These are phyloP conservation scores for Numenius phaeopus DNA, from an alignment of 2,797 vertebrate genomes.

Conservation along the genomic window DNA sequence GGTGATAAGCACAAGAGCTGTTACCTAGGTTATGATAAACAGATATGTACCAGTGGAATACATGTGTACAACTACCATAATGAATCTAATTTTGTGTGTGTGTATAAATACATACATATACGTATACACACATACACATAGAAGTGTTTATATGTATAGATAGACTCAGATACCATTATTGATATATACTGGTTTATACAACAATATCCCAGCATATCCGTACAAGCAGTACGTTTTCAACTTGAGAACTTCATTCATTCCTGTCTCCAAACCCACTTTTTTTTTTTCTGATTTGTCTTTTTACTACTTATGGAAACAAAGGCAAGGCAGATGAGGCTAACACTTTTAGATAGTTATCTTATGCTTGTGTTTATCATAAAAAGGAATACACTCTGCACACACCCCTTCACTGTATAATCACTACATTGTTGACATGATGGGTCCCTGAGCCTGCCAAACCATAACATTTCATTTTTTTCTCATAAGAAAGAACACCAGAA, in stretches of 20 bases:
- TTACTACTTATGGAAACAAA: not conserved
- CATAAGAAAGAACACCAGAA: not conserved
- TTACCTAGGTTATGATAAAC: not conserved
- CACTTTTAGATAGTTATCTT: not conserved
- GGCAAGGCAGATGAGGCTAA: not conserved
- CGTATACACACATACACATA: fast-evolving
- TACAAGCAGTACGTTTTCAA: not conserved
- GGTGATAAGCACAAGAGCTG: not conserved
- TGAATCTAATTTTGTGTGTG: not conserved
- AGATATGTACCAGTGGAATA: not conserved
- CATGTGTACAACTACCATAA: not conserved
- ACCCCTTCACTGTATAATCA: not conserved
- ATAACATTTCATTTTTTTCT: not conserved
- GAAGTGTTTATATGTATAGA: not conserved
- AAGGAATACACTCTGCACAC: fast-evolving
- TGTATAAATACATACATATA: not conserved
- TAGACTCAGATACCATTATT: not conserved
- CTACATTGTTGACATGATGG: fast-evolving
- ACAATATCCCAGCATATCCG: not conserved
- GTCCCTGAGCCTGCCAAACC: not conserved
- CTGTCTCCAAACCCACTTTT: not conserved
- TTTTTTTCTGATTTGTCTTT: not conserved
- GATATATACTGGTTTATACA: not conserved
- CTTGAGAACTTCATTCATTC: not conserved
- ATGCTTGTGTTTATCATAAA: not conserved